phyloP scores from a whole-genome alignment of 2,888 invertebrate species.

The Nemoura dubitans region DNA sequence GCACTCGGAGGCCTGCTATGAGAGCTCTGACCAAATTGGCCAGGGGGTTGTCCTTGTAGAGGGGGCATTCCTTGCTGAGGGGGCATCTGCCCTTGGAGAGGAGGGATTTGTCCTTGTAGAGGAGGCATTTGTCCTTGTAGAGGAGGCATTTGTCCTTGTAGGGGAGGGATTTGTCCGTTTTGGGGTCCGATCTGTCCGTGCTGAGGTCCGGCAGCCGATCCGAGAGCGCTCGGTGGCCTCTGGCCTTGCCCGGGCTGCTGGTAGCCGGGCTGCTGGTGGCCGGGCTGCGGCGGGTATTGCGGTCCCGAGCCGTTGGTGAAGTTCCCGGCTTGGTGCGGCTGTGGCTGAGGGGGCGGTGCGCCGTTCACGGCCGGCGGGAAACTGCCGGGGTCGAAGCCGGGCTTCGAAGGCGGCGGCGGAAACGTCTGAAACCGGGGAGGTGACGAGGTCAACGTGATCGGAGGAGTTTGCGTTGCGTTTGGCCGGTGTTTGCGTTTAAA shows the following conservation, averaged over 20 bases:
- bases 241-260: background rate
- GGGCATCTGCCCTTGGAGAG: slow-evolving; percentile 53
- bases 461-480: too few relatives aligned
- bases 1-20: slow-evolving; percentile 15
- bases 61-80: slow-evolving; percentile 54
- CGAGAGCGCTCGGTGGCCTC: slow-evolving; percentile 43
- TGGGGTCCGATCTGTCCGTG: slow-evolving; percentile 44
- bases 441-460: background rate
- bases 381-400: slow-evolving; percentile 43
- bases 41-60: slow-evolving; percentile 46
- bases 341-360: slow-evolving; percentile 37
- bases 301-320: slow-evolving; percentile 47
- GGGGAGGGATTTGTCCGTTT: slow-evolving; percentile 49
- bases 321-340: slow-evolving; percentile 40
- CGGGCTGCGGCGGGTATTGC: slow-evolving; percentile 40
- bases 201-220: slow-evolving; percentile 33
- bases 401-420: slow-evolving; percentile 35
- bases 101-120: slow-evolving; percentile 43
- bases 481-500: too few relatives aligned
- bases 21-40: slow-evolving; percentile 2
- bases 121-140: slow-evolving; percentile 49
- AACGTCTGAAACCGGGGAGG: background rate
- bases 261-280: background rate
- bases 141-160: slow-evolving; percentile 52
- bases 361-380: slow-evolving; percentile 37